Evolutionary conservation across 2,797 vertebrate genomes (phyloP).

Genomic region (Remorina albescens): DNA sequence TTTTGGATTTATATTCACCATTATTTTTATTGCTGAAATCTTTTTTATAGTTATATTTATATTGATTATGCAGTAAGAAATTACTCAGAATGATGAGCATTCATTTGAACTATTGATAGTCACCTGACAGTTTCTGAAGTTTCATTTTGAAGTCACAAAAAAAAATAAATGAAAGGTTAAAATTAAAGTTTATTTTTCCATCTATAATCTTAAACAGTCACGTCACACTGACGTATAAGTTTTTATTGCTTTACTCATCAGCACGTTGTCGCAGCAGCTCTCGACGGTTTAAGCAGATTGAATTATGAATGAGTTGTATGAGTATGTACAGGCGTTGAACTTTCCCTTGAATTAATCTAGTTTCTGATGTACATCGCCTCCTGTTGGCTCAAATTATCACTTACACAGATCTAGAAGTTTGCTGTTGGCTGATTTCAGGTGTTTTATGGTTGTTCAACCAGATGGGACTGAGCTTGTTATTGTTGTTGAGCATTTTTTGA

Average conservation of each 20-base stretch:
- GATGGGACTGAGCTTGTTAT: background rate
- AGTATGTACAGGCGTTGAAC: no score
- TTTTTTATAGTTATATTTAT: no score
- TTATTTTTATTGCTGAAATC: no score
- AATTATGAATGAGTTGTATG: background rate
- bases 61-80: background rate
- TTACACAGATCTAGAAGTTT: background rate
- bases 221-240: background rate
- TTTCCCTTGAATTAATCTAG: no score
- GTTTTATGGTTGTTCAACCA: background rate
- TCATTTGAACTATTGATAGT: background rate
- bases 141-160: no score
- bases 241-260: background rate
- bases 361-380: conserved; percentile 36
- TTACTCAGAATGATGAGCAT: background rate
- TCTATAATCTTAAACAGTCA: background rate
- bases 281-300: background rate
- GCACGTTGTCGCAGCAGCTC: background rate
- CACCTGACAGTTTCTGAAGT: background rate
- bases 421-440: no score
- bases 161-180: background rate
- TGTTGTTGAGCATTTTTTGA: conserved; percentile 2
- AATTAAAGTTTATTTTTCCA: background rate
- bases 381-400: conserved; percentile 45
- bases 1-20: no score